Evolutionary conservation across 2,797 vertebrate genomes (phyloP).

Genomic region (Acanthiza pusilla): DNA sequence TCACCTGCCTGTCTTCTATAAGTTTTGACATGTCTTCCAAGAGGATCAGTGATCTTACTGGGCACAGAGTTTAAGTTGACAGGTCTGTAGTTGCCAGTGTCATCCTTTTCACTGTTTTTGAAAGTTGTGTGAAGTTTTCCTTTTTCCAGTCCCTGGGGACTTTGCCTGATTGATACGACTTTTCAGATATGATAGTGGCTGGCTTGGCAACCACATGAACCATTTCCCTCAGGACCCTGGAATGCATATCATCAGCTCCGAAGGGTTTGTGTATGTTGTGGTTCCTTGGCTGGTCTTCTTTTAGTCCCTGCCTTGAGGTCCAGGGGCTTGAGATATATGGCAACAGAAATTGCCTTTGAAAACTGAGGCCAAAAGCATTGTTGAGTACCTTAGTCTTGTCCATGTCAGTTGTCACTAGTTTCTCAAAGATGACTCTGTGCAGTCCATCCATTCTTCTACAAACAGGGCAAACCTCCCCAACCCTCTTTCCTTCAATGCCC

Average conservation of each 20-base stretch:
- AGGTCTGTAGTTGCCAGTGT: neutral
- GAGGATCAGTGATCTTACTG: neutral
- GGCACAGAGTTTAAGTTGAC: neutral
- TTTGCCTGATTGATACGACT: neutral
- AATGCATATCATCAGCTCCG: neutral
- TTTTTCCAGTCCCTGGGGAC: neutral
- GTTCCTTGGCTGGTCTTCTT: neutral
- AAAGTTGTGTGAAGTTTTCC: neutral
- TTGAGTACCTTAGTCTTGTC: neutral
- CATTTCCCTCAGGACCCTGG: neutral
- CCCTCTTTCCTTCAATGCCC: neutral
- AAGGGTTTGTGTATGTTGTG: neutral
- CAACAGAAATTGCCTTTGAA: neutral
- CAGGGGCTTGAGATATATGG: neutral
- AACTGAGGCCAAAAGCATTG: neutral
- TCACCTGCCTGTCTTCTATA: neutral
- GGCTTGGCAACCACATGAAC: neutral
- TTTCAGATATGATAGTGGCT: neutral
- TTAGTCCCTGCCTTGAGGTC: neutral
- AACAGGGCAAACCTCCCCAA: neutral
- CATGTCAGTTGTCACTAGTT: neutral
- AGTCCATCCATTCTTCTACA: neutral
- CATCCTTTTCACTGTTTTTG: neutral
- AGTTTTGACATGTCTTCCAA: neutral
- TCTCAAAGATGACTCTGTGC: neutral